phyloP scores from a whole-genome alignment of 1,140 invertebrate species.

The Aphelinus certus region DNA sequence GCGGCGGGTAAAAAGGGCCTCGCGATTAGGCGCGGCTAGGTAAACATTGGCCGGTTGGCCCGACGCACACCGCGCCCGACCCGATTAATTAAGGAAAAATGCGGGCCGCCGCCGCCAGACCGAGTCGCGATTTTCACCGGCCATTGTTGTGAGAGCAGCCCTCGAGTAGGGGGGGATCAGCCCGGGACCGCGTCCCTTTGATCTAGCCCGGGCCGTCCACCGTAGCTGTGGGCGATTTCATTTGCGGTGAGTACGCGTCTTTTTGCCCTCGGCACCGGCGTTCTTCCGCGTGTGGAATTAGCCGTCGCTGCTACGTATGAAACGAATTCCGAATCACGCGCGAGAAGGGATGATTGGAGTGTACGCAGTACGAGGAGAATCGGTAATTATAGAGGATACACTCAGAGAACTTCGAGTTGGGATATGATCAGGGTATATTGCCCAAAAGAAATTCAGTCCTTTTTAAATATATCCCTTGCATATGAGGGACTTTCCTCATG shows the following conservation, averaged over 20 bases:
- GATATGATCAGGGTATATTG: too few species aligned
- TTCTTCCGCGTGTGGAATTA: too few species aligned
- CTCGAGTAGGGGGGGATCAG: neutral
- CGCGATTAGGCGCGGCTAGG: slow-evolving; percentile 28
- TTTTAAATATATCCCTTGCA: too few species aligned
- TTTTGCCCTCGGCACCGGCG: too few species aligned
- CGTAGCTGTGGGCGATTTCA: neutral
- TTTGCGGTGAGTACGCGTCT: neutral
- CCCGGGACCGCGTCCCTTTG: neutral
- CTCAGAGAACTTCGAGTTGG: too few species aligned
- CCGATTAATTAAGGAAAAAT: slow-evolving; percentile 15
- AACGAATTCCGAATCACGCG: too few species aligned
- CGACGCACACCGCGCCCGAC: slow-evolving; percentile 43
- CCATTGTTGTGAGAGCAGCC: slow-evolving; percentile 2
- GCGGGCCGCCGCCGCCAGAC: neutral
- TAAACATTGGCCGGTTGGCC: slow-evolving; percentile 48
- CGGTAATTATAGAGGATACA: too few species aligned
- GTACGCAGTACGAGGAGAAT: too few species aligned
- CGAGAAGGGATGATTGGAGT: too few species aligned
- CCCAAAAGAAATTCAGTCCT: too few species aligned
- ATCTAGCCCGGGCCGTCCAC: neutral
- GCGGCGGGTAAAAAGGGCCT: slow-evolving; percentile 1
- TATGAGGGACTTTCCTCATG: too few species aligned
- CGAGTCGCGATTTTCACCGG: neutral
- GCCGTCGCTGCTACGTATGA: too few species aligned